These are phyloP conservation scores for Helicoverpa assulta DNA, from an alignment of 2,888 invertebrate genomes.

Conservation along the genomic window DNA sequence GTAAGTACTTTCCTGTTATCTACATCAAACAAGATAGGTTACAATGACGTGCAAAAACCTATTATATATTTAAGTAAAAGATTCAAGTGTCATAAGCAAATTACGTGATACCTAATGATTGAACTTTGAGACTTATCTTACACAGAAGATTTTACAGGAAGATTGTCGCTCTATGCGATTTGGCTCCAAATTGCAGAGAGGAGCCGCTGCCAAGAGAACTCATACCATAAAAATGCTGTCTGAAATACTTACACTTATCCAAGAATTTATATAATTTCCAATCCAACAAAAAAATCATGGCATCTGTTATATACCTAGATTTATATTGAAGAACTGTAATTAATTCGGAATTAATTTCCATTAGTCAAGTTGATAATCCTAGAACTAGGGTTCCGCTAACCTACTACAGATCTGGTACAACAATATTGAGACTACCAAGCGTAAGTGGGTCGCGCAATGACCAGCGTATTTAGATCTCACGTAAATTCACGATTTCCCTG, in stretches of 20 bases:
- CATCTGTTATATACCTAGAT: slow-evolving; percentile 33
- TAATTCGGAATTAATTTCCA: slow-evolving; percentile 62
- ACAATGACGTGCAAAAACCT: slow-evolving; percentile 2
- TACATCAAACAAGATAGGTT: slow-evolving; percentile 7
- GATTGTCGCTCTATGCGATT: slow-evolving; percentile 38
- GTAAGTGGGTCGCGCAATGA: slow-evolving; percentile 80
- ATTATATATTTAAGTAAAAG: neutral
- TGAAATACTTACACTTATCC: slow-evolving; percentile 17
- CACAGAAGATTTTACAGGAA: slow-evolving; percentile 4
- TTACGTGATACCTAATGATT: neutral
- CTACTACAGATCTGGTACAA: slow-evolving; percentile 82
- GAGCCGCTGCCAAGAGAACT: slow-evolving; percentile 34
- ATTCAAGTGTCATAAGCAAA: neutral
- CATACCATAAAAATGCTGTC: slow-evolving; percentile 13
- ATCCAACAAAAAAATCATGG: slow-evolving; percentile 28
- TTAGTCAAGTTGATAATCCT: slow-evolving; percentile 77
- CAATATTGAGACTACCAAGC: slow-evolving; percentile 81
- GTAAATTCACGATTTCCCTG: slow-evolving; percentile 72
- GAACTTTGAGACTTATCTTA: neutral
- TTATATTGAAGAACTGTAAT: slow-evolving; percentile 26
- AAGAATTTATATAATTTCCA: too few species aligned
- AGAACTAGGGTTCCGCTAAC: slow-evolving; percentile 77
- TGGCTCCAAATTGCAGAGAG: slow-evolving; percentile 27
- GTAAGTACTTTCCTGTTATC: slow-evolving; percentile 9
- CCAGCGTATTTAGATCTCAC: slow-evolving; percentile 74